Evolutionary conservation across 2,113 vertebrate species (phyloP), one percentile per base, ranked within the genome.

Genomic region (Chamaea fasciata): DNA sequence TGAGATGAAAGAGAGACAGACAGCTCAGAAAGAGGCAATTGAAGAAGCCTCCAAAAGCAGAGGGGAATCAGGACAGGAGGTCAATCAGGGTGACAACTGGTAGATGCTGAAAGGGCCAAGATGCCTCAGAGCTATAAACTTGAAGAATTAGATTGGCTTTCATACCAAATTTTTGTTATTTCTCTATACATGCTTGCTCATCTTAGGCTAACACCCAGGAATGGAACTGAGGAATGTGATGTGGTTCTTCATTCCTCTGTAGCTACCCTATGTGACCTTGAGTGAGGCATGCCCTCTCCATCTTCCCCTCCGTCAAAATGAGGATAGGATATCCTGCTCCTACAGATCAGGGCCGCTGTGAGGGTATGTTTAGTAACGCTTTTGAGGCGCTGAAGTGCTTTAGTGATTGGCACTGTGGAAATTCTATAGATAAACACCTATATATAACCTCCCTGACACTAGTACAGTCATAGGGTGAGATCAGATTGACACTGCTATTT

Each of bases 351-450:
- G 20, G 30, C 49, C 78, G 42, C 83, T 87, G 16, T 41, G 50
- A 73, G 62, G 39, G 37, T 79, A 57, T 55, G 70, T 87, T 91
- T 82, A 82, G 79, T 60, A 87, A 87, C 0, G 1, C 65, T 94
- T 92, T 28, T 49, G 80, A 83, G 68, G 88, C 6, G 7, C 65
- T 87, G 85, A 95, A 92, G 69, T 93, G 83, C 88, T 91, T 89
- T 74, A 39, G 74, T n/a, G 56, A 68, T 75, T 59, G 73, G 56
- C 49, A 33, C 55, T 46, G 64, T 86, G 62, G 76, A 92, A 95
- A 71, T 83, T 94, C 79, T 94, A 22, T 89, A 95, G 87, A 83
- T 90, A 77, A 96, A 64, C 9, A 27, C 85, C 69, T 92, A 81
- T 93, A 83, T 96, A 93, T 90, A 93, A 94, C 37, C 49, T 81